Evolutionary conservation across 64 coral and sea anemone genomes (phyloP).

Genomic region (Porites lutea): DNA sequence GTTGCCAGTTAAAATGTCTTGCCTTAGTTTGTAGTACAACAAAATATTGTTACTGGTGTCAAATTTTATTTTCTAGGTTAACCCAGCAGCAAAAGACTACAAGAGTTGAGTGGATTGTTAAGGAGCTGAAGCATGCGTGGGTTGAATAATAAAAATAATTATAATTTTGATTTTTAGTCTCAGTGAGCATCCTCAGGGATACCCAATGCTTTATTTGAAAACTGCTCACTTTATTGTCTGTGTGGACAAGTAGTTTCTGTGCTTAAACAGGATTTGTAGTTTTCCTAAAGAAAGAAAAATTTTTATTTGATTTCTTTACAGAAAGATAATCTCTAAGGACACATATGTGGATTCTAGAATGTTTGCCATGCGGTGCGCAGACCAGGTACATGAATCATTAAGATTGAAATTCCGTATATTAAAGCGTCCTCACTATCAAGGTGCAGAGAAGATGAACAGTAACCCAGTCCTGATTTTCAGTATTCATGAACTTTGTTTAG

Average conservation of each 20-base stretch:
- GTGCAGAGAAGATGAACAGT: no score
- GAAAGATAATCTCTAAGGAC: constrained; percentile 84
- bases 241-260: no score
- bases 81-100: constrained; percentile 97
- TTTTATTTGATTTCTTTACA: constrained; percentile 28
- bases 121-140: constrained; percentile 87
- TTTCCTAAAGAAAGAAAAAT: neutral
- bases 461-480: no score
- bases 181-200: neutral
- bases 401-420: no score
- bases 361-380: constrained; percentile 98
- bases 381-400: constrained; percentile 58
- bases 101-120: constrained; percentile 98
- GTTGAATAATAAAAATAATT: no score
- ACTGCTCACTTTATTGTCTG: no score
- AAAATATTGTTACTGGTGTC: neutral
- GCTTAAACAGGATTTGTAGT: no score
- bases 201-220: no score
- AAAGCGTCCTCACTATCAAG: no score
- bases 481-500: no score
- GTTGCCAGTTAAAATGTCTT: no score
- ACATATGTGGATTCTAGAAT: constrained; percentile 93
- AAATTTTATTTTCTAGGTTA: constrained; percentile 38
- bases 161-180: neutral
- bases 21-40: no score